Base-by-base conservation (phyloP, 1,140 invertebrate genomes). In the Neodiprion lecontei region DNA sequence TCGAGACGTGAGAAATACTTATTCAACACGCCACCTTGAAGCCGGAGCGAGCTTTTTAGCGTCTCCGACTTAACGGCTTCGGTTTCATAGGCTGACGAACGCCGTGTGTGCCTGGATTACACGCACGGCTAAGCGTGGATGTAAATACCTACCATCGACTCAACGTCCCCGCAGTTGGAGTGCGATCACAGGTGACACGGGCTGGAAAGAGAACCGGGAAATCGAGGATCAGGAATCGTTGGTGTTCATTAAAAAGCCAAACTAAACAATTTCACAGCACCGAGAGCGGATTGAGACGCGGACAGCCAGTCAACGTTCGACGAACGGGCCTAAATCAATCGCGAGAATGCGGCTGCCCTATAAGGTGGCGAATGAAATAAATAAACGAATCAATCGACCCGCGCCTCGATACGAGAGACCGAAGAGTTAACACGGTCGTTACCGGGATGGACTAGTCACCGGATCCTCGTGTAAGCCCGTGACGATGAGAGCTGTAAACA, bases 311-410 rank as follows among this genome's bases (percentile, higher is more conserved):
- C 17, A 21, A 21, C 17, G 17, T 21, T 21, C 17, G 53, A 61
- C 1, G 28, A 5, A 40, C 28, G 28, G 28, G 28, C 5, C 28
- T 61, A 61, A 61, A 61, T 61, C 53, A 61, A 61, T 61, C 4
- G 1, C 11, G n/a, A 61, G n/a, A 61, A 40, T 40, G 28, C 28
- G 28, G 28, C 28, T 40, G 28, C 28, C 28, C 28, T 1, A 5
- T 40, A 40, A 40, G 28, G 11, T 61, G 11, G 11, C n/a, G 53
- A 61, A 12, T 61, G n/a, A 61, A 61, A 61, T 61, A 61, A 61
- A 61, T 61, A 61, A 61, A 61, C 53, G n/a, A 61, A 61, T 61
- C n/a, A 61, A 12, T 61, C 53, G 53, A 61, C n/a, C 53, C 8
- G 11, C 53, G 7, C 53, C 3, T 40, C 28, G 28, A 40, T 40